Evolutionary conservation across 1,140 invertebrate genomes (phyloP), one percentile per base, ranked within the genome.

Genomic region (Drosophila nebulosa): DNA sequence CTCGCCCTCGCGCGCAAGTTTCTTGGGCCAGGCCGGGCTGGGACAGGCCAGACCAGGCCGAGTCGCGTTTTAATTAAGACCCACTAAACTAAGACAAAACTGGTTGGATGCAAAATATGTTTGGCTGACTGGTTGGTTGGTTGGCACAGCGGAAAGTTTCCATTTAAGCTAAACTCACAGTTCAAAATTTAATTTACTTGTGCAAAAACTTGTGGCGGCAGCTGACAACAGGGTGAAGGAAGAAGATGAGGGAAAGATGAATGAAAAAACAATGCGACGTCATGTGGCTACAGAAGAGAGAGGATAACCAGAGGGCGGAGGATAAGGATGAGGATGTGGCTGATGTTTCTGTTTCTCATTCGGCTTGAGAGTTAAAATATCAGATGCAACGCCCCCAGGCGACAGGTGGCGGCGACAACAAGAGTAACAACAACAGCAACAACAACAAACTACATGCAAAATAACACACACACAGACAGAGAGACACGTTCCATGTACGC

Each of bases 91-190:
- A 75, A 86, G 74, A 64, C 69, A 63, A 39, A 36, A 24, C 42
- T 39, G 39, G 39, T 16, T 46, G 39, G 9, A 46, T 46, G 39
- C 39, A 46, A 21, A 46, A 46, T n/a, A n/a, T 46, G 39, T 14
- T 14, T 9, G 42, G 39, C 53, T 16, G 10, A 21, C 16, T 21
- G 46, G 39, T 51, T 60, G 56, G 24, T 7, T 39, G 30, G 12
- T 10, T n/a, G 3, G 53, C 16, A 64, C 52, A 86, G 74, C 52
- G 81, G 27, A 86, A 86, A 86, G 66, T 86, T 85, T 88, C 58
- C 81, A 86, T 85, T 85, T 86, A 78, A 80, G 81, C 74, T 86
- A 85, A 84, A 79, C 80, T 84, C 80, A 53, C 72, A 85, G 69
- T 75, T 61, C 2, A 68, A 75, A 86, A 86, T 86, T 86, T 88